phyloP scores from a whole-genome alignment of 2,797 vertebrate species.

The Cetoscarus ocellatus region DNA sequence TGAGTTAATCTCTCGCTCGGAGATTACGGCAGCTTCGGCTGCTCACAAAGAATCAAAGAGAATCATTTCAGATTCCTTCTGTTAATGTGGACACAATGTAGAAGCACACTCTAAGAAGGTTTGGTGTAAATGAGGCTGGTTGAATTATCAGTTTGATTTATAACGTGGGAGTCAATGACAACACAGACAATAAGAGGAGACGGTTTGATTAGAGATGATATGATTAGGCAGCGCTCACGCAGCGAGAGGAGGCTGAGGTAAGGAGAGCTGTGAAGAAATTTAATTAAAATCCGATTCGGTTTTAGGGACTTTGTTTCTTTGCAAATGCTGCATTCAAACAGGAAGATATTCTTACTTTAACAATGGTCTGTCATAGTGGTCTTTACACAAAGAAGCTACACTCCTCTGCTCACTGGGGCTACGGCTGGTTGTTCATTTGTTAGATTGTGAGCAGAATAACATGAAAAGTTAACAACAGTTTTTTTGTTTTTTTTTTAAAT shows the following conservation, averaged over 20 bases:
- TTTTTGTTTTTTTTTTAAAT: too few species aligned
- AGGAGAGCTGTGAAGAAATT: slow-evolving; percentile 5
- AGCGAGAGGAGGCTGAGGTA: slow-evolving; percentile 6
- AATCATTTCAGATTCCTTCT: slow-evolving; percentile 37
- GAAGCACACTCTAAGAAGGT: slow-evolving; percentile 10
- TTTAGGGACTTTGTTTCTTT: background rate
- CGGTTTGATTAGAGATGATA: slow-evolving; percentile 40
- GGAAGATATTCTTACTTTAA: background rate
- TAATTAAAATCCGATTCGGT: background rate
- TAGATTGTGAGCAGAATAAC: too few species aligned
- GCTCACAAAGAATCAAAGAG: slow-evolving; percentile 21
- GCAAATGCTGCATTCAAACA: background rate
- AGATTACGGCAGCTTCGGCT: background rate
- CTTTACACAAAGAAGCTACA: background rate
- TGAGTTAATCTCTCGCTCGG: background rate
- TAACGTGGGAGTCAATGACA: slow-evolving; percentile 37
- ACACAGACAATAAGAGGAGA: slow-evolving; percentile 30
- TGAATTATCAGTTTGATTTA: slow-evolving; percentile 15
- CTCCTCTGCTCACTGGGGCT: background rate
- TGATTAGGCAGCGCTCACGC: slow-evolving; percentile 19
- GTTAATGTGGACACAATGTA: slow-evolving; percentile 15
- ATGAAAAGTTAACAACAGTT: too few species aligned
- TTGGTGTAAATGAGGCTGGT: slow-evolving; percentile 36
- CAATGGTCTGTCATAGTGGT: background rate
- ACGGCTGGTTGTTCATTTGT: too few species aligned